Percentiles rank a stretch among this genome's conserved stretches.
phyloP scores from a whole-genome alignment of 2,113 vertebrate species.

The Pyrgilauda ruficollis region DNA sequence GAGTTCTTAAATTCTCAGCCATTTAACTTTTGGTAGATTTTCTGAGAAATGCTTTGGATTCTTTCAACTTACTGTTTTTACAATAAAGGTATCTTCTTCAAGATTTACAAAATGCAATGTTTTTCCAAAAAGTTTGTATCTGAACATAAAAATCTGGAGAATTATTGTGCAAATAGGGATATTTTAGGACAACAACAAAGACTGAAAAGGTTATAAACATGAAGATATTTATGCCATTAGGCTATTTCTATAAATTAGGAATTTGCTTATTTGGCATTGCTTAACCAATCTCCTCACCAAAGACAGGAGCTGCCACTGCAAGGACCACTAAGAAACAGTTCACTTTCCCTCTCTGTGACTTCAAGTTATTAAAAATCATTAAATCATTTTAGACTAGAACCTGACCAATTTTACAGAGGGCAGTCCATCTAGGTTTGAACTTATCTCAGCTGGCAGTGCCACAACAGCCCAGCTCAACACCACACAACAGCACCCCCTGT shows the following conservation, averaged over 20 bases:
- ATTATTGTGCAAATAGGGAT: background rate
- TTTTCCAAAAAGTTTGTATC: background rate
- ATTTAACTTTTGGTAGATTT: background rate
- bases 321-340: background rate
- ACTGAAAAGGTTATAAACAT: background rate
- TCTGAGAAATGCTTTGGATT: background rate
- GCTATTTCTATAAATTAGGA: background rate
- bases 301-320: background rate
- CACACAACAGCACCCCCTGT: background rate
- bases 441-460: background rate
- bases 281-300: background rate
- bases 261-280: background rate
- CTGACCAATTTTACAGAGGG: background rate
- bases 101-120: background rate
- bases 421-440: background rate
- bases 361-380: background rate
- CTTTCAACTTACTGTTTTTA: background rate
- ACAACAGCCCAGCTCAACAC: background rate
- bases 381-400: background rate
- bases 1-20: background rate
- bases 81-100: background rate
- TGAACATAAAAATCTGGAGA: background rate
- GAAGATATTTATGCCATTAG: background rate
- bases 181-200: background rate
- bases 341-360: background rate